A percentile compares a stretch with the other conserved stretches of the same genome.
These are phyloP conservation scores for Mormyrus iriodes DNA, from an alignment of 2,113 vertebrate species.

Conservation along the genomic window DNA sequence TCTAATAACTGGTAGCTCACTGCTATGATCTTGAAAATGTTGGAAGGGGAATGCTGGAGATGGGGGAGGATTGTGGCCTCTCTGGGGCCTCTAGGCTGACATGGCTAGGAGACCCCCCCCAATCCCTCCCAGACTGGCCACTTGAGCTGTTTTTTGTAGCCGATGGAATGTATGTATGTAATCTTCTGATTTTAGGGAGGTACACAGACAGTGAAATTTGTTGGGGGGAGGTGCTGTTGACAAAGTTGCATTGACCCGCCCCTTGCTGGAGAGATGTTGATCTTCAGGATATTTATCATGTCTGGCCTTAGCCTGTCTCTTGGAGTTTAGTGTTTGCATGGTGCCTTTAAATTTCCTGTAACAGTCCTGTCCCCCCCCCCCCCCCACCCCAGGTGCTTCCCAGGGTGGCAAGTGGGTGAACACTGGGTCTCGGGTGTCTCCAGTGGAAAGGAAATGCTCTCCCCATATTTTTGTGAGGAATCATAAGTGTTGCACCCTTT, in stretches of 20 bases:
- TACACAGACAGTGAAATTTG: too few relatives aligned
- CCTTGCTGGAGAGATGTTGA: too few relatives aligned
- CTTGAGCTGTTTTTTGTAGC: background rate
- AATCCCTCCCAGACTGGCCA: background rate
- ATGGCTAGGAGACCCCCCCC: background rate
- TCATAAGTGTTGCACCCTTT: background rate
- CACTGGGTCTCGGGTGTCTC: background rate
- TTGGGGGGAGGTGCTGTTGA: background rate
- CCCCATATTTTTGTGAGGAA: background rate
- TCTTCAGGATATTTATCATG: background rate
- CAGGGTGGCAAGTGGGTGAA: background rate
- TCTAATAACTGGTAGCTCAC: background rate
- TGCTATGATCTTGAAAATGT: background rate
- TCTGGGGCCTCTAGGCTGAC: background rate
- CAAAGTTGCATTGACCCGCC: too few relatives aligned
- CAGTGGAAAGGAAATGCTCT: background rate
- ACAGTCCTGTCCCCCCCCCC: too few relatives aligned
- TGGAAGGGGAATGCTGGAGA: background rate
- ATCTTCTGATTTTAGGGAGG: background rate
- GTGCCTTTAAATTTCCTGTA: background rate
- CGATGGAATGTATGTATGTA: background rate
- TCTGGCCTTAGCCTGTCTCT: background rate
- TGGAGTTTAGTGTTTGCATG: background rate
- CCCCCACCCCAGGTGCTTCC: background rate
- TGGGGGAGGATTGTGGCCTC: background rate